These are phyloP conservation scores for Salpingus planirostris DNA, from an alignment of 2,888 invertebrate species.

Conservation along the genomic window DNA sequence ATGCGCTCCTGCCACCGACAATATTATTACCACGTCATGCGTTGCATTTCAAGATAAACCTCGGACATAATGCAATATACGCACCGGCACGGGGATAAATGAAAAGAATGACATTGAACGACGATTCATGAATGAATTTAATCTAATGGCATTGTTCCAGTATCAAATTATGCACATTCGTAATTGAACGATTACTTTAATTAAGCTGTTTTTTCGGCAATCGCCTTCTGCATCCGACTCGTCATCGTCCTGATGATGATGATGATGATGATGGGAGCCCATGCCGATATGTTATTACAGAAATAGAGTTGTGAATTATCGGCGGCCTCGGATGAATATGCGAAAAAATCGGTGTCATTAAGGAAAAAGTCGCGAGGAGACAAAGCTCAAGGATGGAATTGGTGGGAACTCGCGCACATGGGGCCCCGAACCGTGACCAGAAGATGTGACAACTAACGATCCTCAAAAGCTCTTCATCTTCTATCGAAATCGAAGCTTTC, in stretches of 20 bases:
- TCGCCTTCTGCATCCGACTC: too few species aligned
- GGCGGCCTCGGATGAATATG: slow-evolving; percentile 1
- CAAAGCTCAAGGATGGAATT: slow-evolving; percentile 20
- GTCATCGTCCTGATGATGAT: too few species aligned
- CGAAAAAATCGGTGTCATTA: slow-evolving; percentile 8
- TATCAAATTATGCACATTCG: slow-evolving; percentile 10
- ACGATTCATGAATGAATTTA: slow-evolving; percentile 12
- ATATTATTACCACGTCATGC: slow-evolving; percentile 10
- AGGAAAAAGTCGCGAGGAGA: slow-evolving; percentile 16
- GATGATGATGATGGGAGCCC: too few species aligned
- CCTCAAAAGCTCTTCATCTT: slow-evolving; percentile 14
- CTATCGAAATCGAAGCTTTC: slow-evolving; percentile 6
- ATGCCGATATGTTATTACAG: too few species aligned
- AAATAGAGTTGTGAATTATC: too few species aligned
- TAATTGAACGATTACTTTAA: slow-evolving; percentile 9
- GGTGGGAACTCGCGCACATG: slow-evolving; percentile 17
- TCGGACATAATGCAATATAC: slow-evolving; percentile 1
- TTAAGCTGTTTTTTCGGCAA: too few species aligned
- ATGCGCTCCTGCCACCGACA: too few species aligned
- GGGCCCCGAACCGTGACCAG: slow-evolving; percentile 20
- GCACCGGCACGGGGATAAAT: too few species aligned
- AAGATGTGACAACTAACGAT: slow-evolving; percentile 21
- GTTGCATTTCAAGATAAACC: slow-evolving; percentile 8
- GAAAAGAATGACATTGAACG: slow-evolving; percentile 13
- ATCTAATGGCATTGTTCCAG: slow-evolving; percentile 8